Evolutionary conservation across 2,888 invertebrate species (phyloP).

Genomic region (Sinelater perroti): DNA sequence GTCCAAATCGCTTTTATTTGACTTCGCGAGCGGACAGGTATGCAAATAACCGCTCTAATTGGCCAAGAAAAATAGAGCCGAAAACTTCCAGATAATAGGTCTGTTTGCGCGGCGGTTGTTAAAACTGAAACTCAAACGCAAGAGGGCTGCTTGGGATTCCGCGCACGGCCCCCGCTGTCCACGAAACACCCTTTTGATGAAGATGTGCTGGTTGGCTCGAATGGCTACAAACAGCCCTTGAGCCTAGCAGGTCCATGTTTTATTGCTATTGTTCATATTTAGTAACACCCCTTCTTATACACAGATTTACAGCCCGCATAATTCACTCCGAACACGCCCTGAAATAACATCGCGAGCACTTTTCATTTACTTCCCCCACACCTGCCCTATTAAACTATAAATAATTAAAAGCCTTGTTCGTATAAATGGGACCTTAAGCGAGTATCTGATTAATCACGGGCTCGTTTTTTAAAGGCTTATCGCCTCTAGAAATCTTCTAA

Average conservation of each 20-base stretch:
- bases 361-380: neutral
- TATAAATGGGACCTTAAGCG: neutral
- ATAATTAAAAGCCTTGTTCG: constrained; percentile 1
- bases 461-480: too few relatives aligned
- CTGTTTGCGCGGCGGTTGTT: constrained; percentile 27
- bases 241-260: constrained; percentile 35
- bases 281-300: constrained; percentile 29
- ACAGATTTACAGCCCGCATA: constrained; percentile 29
- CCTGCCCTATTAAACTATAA: neutral
- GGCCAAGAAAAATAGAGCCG: constrained; percentile 23
- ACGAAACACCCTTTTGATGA: constrained; percentile 37
- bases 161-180: constrained; percentile 32
- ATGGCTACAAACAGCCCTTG: constrained; percentile 29
- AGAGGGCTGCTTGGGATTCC: constrained; percentile 28
- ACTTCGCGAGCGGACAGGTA: constrained; percentile 30
- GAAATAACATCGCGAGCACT: constrained; percentile 9
- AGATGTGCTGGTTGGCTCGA: constrained; percentile 35
- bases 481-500: too few relatives aligned
- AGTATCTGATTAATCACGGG: neutral
- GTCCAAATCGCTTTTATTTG: constrained; percentile 35
- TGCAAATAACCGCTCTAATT: constrained; percentile 34
- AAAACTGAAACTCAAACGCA: constrained; percentile 29
- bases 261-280: constrained; percentile 35
- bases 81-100: constrained; percentile 19
- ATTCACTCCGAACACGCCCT: constrained; percentile 25